A percentile compares a stretch with the other conserved stretches of the same genome.
These are phyloP conservation scores for Cyclargus thomasi DNA, from an alignment of 1,140 invertebrate genomes.

Conservation along the genomic window DNA sequence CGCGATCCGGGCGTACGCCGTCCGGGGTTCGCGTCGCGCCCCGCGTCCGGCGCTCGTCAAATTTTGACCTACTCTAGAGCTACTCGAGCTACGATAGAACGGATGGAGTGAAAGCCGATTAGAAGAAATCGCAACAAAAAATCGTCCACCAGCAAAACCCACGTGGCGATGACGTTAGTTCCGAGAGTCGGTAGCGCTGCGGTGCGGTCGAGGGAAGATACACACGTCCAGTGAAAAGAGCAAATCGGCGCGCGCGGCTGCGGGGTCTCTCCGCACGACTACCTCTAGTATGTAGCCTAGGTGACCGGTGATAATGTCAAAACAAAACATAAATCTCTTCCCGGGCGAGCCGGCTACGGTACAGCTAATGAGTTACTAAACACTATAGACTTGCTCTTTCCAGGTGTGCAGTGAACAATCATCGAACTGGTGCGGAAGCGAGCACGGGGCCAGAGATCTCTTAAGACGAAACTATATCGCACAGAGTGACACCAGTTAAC, in stretches of 20 bases:
- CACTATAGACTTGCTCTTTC: conserved; percentile 9
- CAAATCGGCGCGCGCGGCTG: conserved; percentile 10
- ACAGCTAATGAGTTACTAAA: conserved; percentile 6
- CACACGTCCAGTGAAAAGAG: conserved; percentile 19
- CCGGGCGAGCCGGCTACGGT: neutral
- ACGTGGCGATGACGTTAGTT: conserved; percentile 28
- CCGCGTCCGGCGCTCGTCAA: neutral
- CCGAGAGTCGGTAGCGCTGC: conserved; percentile 35
- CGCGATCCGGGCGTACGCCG: too few relatives aligned
- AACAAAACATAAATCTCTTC: neutral
- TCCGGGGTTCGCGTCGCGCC: neutral
- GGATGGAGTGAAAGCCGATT: conserved; percentile 26
- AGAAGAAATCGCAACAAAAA: conserved; percentile 30
- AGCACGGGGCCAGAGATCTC: neutral
- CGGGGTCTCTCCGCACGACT: too few relatives aligned
- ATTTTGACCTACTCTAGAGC: conserved; percentile 11
- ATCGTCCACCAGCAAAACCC: conserved; percentile 48
- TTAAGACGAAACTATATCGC: neutral
- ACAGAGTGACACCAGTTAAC: neutral
- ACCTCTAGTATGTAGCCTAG: too few relatives aligned
- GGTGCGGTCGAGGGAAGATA: conserved; percentile 33
- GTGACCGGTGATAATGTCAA: neutral
- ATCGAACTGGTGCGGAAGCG: neutral
- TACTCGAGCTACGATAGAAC: conserved; percentile 16
- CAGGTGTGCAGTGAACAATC: conserved; percentile 19